Conservation (phyloP, 2,113 vertebrate species). For the Cricetomys ansorgei region DNA sequence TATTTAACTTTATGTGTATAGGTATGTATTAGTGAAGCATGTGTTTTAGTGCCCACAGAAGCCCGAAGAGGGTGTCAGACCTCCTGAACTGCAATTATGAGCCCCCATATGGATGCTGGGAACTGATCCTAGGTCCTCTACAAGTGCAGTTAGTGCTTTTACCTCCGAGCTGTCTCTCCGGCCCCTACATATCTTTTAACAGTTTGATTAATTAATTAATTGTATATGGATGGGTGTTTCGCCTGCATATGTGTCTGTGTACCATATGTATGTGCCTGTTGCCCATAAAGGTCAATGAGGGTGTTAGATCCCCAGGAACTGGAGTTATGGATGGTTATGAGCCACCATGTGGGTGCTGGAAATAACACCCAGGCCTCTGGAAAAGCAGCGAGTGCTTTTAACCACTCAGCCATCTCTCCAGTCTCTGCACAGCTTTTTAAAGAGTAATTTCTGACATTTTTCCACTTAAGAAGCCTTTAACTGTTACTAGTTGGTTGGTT, state of each 20-base stretch:
- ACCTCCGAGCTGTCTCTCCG: too few relatives aligned
- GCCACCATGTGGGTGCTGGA: not conserved
- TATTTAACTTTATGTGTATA: not conserved
- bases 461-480: conserved; percentile 45
- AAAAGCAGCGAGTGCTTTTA: not conserved
- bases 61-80: not conserved
- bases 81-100: too few relatives aligned
- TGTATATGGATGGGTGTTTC: not conserved
- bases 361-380: not conserved
- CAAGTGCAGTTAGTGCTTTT: too few relatives aligned
- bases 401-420: not conserved
- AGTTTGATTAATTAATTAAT: too few relatives aligned
- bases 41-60: not conserved
- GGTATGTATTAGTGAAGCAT: not conserved
- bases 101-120: too few relatives aligned
- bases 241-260: not conserved
- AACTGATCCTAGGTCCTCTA: too few relatives aligned
- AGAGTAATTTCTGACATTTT: conserved; percentile 39
- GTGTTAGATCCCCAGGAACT: not conserved
- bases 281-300: not conserved
- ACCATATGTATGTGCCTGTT: not conserved
- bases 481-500: not conserved
- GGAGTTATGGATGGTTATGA: not conserved
- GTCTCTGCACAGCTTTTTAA: not conserved
- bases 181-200: too few relatives aligned